Percentiles rank a stretch among this genome's conserved stretches.
These are phyloP conservation scores for Acronicta leporina DNA, from an alignment of 2,888 invertebrate genomes.

Conservation along the genomic window DNA sequence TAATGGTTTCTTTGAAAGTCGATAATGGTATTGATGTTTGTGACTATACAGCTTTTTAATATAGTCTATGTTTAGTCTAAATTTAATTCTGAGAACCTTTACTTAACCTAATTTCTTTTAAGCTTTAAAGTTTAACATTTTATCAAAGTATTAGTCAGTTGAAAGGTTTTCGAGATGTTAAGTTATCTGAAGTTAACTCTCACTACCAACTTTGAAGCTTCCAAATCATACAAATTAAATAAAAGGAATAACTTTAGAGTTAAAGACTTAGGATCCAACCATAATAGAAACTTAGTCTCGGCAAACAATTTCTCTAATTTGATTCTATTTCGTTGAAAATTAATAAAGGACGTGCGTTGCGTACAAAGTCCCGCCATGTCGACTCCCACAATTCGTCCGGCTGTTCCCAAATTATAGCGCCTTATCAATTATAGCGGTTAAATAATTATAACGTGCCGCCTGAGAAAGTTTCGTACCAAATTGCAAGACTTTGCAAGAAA, in stretches of 20 bases:
- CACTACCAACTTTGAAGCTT: slow-evolving; percentile 6
- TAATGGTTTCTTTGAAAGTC: slow-evolving; percentile 12
- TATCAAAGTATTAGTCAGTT: background rate
- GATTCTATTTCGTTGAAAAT: slow-evolving; percentile 75
- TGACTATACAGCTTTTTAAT: no score
- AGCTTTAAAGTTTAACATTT: background rate
- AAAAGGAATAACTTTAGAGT: slow-evolving; percentile 38
- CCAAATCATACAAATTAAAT: slow-evolving; percentile 37
- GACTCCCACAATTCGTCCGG: slow-evolving; percentile 65
- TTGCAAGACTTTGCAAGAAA: slow-evolving; percentile 59
- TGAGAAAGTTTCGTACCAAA: slow-evolving; percentile 56
- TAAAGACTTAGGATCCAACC: slow-evolving; percentile 41
- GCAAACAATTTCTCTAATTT: slow-evolving; percentile 72
- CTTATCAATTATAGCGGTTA: slow-evolving; percentile 76
- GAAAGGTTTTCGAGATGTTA: background rate
- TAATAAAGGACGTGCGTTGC: slow-evolving; percentile 74
- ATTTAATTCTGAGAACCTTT: no score
- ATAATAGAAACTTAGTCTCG: slow-evolving; percentile 57
- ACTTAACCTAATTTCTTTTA: background rate
- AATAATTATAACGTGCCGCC: slow-evolving; percentile 63
- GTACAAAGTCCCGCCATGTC: slow-evolving; percentile 62
- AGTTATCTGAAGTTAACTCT: background rate
- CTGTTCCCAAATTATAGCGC: slow-evolving; percentile 71
- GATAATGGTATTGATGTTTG: background rate
- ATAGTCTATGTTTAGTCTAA: no score